Conservation (phyloP, 64 coral and sea anemone species). For the Acropora yongei region DNA sequence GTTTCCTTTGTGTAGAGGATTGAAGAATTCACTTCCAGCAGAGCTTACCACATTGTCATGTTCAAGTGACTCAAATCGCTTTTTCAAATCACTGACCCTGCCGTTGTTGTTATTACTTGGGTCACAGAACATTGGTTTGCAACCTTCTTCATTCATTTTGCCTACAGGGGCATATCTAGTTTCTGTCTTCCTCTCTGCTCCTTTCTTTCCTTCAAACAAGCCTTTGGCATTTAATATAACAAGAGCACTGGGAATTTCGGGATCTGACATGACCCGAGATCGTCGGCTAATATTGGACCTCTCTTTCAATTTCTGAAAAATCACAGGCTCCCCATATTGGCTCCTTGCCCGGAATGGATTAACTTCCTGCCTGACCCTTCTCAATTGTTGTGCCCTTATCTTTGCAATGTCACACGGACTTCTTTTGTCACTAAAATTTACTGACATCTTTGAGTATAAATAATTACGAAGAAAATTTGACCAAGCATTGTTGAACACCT, state of each 20-base stretch:
- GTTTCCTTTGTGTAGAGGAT: slow-evolving; percentile 25
- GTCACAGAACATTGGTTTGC: slow-evolving; percentile 13
- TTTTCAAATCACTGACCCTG: slow-evolving; percentile 14
- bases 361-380: not conserved
- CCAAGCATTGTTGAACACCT: not conserved
- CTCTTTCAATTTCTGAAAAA: slow-evolving; percentile 22
- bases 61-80: slow-evolving; percentile 20
- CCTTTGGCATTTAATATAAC: slow-evolving; percentile 51
- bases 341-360: not conserved
- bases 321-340: slow-evolving; percentile 38
- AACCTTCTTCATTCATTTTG: not conserved
- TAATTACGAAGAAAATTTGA: not conserved
- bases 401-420: not conserved
- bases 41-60: not conserved
- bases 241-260: slow-evolving; percentile 8
- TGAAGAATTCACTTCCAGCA: slow-evolving; percentile 12
- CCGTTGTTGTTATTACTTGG: not conserved
- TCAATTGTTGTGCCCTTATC: slow-evolving; percentile 7
- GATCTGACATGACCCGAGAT: slow-evolving; percentile 27
- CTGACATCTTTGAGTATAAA: not conserved
- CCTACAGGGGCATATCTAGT: not conserved
- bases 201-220: slow-evolving; percentile 28
- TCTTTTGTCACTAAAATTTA: not conserved
- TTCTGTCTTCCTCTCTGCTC: not conserved
- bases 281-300: not conserved